These are phyloP conservation scores for Kuschelorhynchus macadamiae DNA, from an alignment of 2,888 invertebrate genomes.

Conservation along the genomic window DNA sequence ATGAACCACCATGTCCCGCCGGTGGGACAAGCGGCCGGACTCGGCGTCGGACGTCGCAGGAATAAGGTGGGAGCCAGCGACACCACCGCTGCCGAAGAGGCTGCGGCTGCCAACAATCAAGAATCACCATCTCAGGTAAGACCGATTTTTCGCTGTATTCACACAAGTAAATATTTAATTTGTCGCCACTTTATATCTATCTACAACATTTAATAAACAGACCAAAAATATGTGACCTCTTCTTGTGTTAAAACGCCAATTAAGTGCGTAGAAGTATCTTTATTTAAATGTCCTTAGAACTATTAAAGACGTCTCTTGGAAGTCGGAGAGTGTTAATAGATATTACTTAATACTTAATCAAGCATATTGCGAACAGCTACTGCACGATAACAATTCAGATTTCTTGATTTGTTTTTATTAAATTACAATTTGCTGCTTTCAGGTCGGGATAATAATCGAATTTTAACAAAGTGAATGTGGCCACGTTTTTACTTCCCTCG, in stretches of 20 bases:
- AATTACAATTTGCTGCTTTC: too few relatives aligned
- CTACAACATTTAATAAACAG: too few relatives aligned
- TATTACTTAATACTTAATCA: slow-evolving; percentile 25
- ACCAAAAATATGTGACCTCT: background rate
- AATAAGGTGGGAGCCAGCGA: slow-evolving; percentile 85
- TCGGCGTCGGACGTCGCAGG: slow-evolving; percentile 74
- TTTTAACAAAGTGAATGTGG: too few relatives aligned
- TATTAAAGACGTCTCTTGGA: slow-evolving; percentile 17
- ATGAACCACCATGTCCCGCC: slow-evolving; percentile 91
- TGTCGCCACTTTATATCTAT: too few relatives aligned
- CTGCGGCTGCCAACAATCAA: slow-evolving; percentile 50
- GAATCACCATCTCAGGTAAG: slow-evolving; percentile 38
- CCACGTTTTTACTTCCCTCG: too few relatives aligned
- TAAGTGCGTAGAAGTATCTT: slow-evolving; percentile 24
- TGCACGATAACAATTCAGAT: too few relatives aligned
- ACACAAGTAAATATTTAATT: too few relatives aligned
- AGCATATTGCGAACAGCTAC: slow-evolving; percentile 16
- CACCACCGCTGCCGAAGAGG: slow-evolving; percentile 69
- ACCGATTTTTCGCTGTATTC: too few relatives aligned
- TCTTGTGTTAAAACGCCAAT: slow-evolving; percentile 16
- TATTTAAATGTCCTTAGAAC: slow-evolving; percentile 35
- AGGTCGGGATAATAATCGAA: too few relatives aligned
- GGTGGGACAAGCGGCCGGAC: slow-evolving; percentile 77
- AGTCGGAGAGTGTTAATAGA: slow-evolving; percentile 9
- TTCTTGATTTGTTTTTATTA: too few relatives aligned